phyloP scores from a whole-genome alignment of 2,888 invertebrate genomes.

The Cerceris rybyensis region DNA sequence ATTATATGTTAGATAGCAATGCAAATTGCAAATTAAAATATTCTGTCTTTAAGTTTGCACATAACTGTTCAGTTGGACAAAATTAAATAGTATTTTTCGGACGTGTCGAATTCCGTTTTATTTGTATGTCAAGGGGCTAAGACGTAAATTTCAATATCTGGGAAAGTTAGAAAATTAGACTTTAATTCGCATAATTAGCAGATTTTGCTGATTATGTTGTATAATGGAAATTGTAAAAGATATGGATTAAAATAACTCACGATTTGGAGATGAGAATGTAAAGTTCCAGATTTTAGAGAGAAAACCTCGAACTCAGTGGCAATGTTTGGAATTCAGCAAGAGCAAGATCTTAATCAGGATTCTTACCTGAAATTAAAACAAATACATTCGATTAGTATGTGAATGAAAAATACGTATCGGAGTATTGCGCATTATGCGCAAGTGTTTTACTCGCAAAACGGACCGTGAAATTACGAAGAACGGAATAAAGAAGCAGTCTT shows the following conservation, averaged over 20 bases:
- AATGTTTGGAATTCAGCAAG: background rate
- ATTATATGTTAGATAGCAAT: too few relatives aligned
- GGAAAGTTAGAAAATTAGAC: too few relatives aligned
- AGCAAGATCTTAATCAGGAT: conserved; percentile 6
- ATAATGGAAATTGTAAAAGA: conserved; percentile 31
- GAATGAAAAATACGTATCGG: background rate
- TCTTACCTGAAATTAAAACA: conserved; percentile 57
- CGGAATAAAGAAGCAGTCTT: too few relatives aligned
- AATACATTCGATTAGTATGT: background rate
- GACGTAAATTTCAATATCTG: too few relatives aligned
- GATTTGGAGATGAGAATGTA: conserved; percentile 4
- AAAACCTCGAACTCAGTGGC: conserved; percentile 47
- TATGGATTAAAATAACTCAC: conserved; percentile 33
- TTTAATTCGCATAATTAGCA: background rate
- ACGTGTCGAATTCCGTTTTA: too few relatives aligned
- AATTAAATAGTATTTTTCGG: too few relatives aligned
- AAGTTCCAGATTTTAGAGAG: background rate
- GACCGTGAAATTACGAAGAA: too few relatives aligned
- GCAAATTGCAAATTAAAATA: too few relatives aligned
- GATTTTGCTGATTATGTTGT: conserved; percentile 8
- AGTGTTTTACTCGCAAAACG: too few relatives aligned
- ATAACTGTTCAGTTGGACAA: too few relatives aligned
- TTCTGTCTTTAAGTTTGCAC: too few relatives aligned
- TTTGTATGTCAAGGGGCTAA: too few relatives aligned
- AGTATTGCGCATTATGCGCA: background rate